Percentiles rank a stretch among this genome's conserved stretches.
Evolutionary conservation across 2,888 invertebrate species (phyloP).

Genomic region (Orthosia incerta): DNA sequence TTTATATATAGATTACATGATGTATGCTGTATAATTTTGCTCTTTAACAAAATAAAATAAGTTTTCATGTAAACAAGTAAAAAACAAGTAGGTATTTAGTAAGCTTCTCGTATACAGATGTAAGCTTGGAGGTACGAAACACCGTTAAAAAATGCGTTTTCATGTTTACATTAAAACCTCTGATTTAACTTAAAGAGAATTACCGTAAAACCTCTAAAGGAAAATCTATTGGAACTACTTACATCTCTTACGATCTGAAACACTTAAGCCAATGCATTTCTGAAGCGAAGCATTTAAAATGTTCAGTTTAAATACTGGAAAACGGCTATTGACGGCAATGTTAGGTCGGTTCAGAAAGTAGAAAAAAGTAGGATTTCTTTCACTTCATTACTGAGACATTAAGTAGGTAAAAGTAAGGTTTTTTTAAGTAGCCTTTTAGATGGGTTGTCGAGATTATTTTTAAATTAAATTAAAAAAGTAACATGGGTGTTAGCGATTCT

Average conservation of each 20-base stretch:
- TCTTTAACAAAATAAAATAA: too few species aligned
- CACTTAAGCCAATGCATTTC: slow-evolving; percentile 52
- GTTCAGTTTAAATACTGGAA: slow-evolving; percentile 41
- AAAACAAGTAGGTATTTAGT: too few species aligned
- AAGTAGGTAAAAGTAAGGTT: neutral
- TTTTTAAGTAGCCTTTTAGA: neutral
- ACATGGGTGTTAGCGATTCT: too few species aligned
- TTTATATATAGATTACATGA: too few species aligned
- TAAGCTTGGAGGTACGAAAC: neutral
- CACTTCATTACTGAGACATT: slow-evolving; percentile 3
- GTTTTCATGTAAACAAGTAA: too few species aligned
- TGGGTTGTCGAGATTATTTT: neutral
- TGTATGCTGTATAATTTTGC: too few species aligned
- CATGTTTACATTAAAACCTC: neutral
- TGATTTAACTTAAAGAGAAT: neutral
- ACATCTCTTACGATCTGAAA: slow-evolving; percentile 22
- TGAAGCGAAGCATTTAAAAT: slow-evolving; percentile 44
- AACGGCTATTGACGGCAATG: slow-evolving; percentile 15
- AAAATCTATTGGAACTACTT: slow-evolving; percentile 17
- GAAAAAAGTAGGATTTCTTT: slow-evolving; percentile 10
- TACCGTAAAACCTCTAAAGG: neutral
- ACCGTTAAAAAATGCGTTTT: neutral
- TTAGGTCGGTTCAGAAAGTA: slow-evolving; percentile 12
- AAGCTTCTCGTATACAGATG: too few species aligned
- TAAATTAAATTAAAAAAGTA: too few species aligned